These are phyloP conservation scores for Anthonomus grandis DNA, from an alignment of 1,140 invertebrate species.

Conservation along the genomic window DNA sequence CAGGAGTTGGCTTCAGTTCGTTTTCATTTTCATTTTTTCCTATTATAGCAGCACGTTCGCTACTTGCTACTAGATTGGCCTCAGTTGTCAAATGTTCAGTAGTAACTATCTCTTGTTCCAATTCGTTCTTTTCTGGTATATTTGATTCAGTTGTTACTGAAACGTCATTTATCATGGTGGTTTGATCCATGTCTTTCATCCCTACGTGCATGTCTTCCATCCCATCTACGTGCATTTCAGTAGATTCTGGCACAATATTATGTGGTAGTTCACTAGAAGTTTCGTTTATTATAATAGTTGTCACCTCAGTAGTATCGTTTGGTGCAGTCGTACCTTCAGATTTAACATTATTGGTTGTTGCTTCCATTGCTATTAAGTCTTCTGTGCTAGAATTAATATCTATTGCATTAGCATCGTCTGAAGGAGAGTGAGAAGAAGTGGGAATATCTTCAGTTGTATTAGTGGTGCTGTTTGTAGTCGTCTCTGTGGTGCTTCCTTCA, in stretches of 20 bases:
- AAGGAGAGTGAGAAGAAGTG: conserved; percentile 5
- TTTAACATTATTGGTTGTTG: conserved; percentile 39
- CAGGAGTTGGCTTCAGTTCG: not conserved
- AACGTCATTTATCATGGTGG: too few relatives aligned
- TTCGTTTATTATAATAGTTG: not conserved
- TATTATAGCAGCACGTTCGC: not conserved
- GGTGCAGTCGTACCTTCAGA: conserved; percentile 3
- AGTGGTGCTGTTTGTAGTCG: not conserved
- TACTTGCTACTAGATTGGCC: not conserved
- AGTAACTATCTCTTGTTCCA: not conserved
- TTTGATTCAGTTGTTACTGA: too few relatives aligned
- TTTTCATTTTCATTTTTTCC: conserved; percentile 1
- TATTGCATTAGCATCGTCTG: conserved; percentile 13
- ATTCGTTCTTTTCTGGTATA: not conserved
- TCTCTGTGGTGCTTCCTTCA: conserved; percentile 3
- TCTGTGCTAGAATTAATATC: conserved; percentile 38
- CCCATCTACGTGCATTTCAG: not conserved
- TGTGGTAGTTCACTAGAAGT: not conserved
- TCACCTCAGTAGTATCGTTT: not conserved
- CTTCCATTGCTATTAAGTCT: conserved; percentile 44
- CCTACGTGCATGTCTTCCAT: not conserved
- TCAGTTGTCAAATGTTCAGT: not conserved
- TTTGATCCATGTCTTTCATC: not conserved
- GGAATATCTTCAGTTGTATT: not conserved
- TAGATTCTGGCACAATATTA: not conserved